A percentile compares a stretch with the other conserved stretches of the same genome.
phyloP scores from a whole-genome alignment of 2,113 vertebrate species.

The Guaruba guarouba region DNA sequence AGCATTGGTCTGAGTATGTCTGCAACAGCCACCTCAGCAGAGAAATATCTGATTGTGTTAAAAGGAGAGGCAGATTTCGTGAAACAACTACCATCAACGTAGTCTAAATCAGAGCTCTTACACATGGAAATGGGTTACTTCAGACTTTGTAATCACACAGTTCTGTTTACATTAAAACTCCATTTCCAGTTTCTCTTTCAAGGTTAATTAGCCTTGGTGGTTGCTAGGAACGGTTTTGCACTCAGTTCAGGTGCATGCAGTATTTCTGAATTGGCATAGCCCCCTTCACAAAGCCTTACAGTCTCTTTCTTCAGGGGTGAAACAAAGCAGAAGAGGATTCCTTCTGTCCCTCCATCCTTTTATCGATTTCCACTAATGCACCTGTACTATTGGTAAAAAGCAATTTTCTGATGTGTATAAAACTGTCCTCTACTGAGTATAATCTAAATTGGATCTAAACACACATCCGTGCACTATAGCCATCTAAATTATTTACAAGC shows the following conservation, averaged over 20 bases:
- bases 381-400: neutral
- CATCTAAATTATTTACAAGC: constrained; percentile 41
- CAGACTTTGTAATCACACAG: neutral
- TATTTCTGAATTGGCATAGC: neutral
- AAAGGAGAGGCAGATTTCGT: neutral
- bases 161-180: neutral
- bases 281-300: neutral
- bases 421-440: neutral
- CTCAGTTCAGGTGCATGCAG: neutral
- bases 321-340: neutral
- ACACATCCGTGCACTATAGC: constrained; percentile 3
- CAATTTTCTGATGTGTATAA: constrained; percentile 15
- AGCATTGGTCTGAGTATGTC: accelerated
- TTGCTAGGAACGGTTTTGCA: neutral
- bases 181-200: neutral
- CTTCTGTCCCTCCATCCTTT: neutral
- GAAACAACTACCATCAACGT: neutral
- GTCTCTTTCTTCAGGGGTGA: neutral
- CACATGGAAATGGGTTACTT: neutral
- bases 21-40: neutral
- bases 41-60: neutral
- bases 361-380: constrained; percentile 21
- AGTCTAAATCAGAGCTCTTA: neutral
- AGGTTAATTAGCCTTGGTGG: neutral
- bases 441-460: constrained; percentile 38